Conservation (phyloP, 2,888 invertebrate genomes). For the Gnatocerus cornutus region DNA sequence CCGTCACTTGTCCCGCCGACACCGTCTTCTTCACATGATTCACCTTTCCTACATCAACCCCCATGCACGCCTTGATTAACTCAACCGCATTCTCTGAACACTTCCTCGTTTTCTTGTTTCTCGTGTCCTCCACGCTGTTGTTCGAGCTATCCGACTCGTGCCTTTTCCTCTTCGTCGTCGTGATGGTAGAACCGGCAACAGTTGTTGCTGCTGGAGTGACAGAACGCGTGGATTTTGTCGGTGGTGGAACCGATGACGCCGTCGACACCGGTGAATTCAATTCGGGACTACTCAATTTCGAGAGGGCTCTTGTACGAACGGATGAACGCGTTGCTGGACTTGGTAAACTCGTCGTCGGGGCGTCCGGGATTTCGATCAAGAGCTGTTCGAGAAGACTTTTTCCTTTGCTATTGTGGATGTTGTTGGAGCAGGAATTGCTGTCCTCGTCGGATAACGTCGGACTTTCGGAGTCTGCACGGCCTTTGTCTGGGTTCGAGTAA, state of each 20-base stretch:
- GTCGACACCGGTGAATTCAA: conserved; percentile 62
- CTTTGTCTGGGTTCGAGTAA: conserved; percentile 83
- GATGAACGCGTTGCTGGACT: conserved; percentile 71
- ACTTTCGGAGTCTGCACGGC: conserved; percentile 66
- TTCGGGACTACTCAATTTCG: conserved; percentile 80
- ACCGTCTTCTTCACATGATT: conserved; percentile 68
- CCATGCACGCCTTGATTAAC: conserved; percentile 70
- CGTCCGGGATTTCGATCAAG: conserved; percentile 86
- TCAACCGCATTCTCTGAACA: conserved; percentile 71
- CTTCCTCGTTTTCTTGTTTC: conserved; percentile 71
- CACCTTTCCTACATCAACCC: conserved; percentile 65
- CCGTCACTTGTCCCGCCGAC: conserved; percentile 56
- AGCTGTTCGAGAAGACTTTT: conserved; percentile 84
- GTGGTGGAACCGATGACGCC: conserved; percentile 41
- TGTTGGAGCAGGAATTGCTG: conserved; percentile 55
- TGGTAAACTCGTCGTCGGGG: conserved; percentile 66
- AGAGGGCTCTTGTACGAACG: conserved; percentile 80
- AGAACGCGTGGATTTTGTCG: conserved; percentile 58
- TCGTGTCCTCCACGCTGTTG: conserved; percentile 71
- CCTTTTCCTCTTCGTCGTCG: conserved; percentile 80
- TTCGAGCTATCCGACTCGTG: conserved; percentile 86
- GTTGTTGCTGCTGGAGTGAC: conserved; percentile 47
- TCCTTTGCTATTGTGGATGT: conserved; percentile 63
- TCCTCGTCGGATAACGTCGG: conserved; percentile 65
- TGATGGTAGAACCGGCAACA: conserved; percentile 52